Evolutionary conservation across 2,113 vertebrate species (phyloP), one percentile per base, ranked within the genome.

Genomic region (Tachysurus vachellii): DNA sequence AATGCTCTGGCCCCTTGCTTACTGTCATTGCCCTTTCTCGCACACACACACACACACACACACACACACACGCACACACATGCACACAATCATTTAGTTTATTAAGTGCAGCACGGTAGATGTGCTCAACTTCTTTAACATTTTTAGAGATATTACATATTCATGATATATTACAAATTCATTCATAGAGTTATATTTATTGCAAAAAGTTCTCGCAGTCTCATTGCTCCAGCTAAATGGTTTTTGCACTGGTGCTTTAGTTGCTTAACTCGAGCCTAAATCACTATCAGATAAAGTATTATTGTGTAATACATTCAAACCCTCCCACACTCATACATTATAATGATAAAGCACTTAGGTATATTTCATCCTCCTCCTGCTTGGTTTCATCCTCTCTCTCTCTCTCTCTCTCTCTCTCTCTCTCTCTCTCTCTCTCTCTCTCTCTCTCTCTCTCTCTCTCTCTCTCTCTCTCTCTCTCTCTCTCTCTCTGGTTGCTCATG

Each of bases 401-500:
- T 76, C 89, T 91, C 23, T 90, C 83, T 73, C 17, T 23, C 8
- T 73, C 9, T 73, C 62, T n/a, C 26, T 91, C 86, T 90, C 91
- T 91, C 87, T 85, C 59, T 80, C 90, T 90, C 91, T 91, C 87
- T 84, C 66, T 70, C 59, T 91, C 86, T 91, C 91, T 91, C 86
- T 85, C 68, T 77, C 54, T 79, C 89, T 91, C 21, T 90, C 87
- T 90, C 89, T 89, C 56, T 66, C 36, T 91, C 59, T 80, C 90
- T 90, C 91, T 91, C 87, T 84, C 66, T 77, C 59, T 91, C 86
- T 91, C 91, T 91, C 86, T 85, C 68, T 77, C 54, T 79, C 89
- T 91, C 21, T 90, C 87, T 90, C 89, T 89, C 56, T 66, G 87
- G 91, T 91, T 91, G 93, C 92, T 91, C 91, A 87, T 89, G 91